A percentile compares a stretch with the other conserved stretches of the same genome.
phyloP scores from a whole-genome alignment of 1,140 invertebrate species.

The Saccostrea cuccullata region DNA sequence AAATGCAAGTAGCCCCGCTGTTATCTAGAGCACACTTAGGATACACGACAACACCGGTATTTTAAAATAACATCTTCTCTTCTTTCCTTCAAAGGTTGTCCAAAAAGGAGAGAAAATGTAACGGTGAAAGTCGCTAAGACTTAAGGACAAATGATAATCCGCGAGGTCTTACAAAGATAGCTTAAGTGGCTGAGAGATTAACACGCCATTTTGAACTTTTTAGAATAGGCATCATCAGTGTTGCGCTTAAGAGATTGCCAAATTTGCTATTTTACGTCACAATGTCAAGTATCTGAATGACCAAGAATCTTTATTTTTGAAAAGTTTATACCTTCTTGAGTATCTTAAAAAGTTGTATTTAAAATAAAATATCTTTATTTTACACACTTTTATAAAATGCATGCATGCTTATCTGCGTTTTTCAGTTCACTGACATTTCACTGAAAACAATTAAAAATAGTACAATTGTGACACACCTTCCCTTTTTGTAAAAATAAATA shows the following conservation, averaged over 20 bases:
- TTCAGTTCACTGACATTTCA: too few relatives aligned
- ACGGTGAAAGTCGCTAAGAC: conserved; percentile 24
- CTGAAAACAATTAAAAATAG: too few relatives aligned
- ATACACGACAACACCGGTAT: conserved; percentile 3
- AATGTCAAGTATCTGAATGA: not conserved
- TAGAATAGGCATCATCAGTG: conserved; percentile 16
- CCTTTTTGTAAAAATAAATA: too few relatives aligned
- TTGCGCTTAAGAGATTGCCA: conserved; percentile 4
- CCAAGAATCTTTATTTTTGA: not conserved
- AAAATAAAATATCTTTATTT: not conserved
- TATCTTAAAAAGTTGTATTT: not conserved
- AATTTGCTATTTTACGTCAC: conserved; percentile 1
- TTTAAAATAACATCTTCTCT: not conserved
- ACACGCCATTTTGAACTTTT: conserved; percentile 37
- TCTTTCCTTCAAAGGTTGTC: conserved; percentile 21
- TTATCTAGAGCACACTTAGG: not conserved
- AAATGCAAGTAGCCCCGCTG: not conserved
- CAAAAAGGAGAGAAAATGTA: conserved; percentile 23
- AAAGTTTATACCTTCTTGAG: not conserved
- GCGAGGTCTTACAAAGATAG: conserved; percentile 13
- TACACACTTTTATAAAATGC: too few relatives aligned
- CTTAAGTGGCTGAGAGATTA: conserved; percentile 17
- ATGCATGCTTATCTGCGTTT: too few relatives aligned
- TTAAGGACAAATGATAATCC: conserved; percentile 28
- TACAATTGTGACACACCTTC: too few relatives aligned